Base-by-base conservation (phyloP, 2,113 vertebrate species). In the Bufo gargarizans region DNA sequence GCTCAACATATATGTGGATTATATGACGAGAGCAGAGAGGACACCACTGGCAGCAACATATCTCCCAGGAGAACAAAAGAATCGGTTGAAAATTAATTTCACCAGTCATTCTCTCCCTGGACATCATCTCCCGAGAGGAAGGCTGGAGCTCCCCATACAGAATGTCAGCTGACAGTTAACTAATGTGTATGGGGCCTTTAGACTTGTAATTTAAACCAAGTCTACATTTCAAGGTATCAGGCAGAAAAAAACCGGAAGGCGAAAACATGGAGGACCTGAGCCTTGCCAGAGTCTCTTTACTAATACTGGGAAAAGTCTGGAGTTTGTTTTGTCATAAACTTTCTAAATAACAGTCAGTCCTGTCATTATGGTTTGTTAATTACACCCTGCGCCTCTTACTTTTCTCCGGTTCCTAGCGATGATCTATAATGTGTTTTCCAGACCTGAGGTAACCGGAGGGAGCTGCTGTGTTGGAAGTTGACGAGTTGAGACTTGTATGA, bases 291-390 rank as follows among this genome's bases (percentile, higher is more conserved):
- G 1, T 56, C 16, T 58, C 58, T 58, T 58, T 11, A 33, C 16
- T 11, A 81, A 7, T 53, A 33, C 33, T 17, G 14, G 22, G 56
- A 59, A 81, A 61, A 81, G 78, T 61, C 78, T 50, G 72, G 13
- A 43, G 50, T 81, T 78, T 59, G 22, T 58, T 59, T 81, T 59
- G 6, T 45, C 14, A 16, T 81, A 45, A 59, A 59, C 59, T 49
- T 63, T 82, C 43, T 65, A 20, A 65, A n/a, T 49, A 65, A 6
- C 45, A 20, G 43, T 82, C 16, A 1, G 14, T 14, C 12, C 50
- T 85, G 55, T 85, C 53, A 85, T 85, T 85, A 58, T 76, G 69
- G 83, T 69, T 6, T 50, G 47, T 3, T 65, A 67, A 50, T 83
- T 67, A 67, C 45, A 83, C 7, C 43, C 43, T 50, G 10, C 10